phyloP scores from a whole-genome alignment of 2,888 invertebrate genomes.

The Epinotia brunnichana region DNA sequence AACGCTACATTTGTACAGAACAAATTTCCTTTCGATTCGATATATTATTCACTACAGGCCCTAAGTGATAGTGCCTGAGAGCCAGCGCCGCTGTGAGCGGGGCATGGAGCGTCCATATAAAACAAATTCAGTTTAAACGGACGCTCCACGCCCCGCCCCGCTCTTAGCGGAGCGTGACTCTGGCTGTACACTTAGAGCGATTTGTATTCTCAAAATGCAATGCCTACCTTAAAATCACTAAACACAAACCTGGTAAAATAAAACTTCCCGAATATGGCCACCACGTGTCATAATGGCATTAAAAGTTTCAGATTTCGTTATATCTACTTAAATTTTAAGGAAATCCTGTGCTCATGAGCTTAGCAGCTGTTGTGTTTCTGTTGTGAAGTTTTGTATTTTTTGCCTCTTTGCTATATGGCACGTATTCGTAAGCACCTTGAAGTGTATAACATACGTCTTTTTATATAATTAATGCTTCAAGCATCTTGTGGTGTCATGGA shows the following conservation, averaged over 20 bases:
- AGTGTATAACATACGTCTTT: constrained; percentile 50
- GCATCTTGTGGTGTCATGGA: constrained; percentile 20
- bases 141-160: too few species aligned
- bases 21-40: background rate
- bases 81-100: too few species aligned
- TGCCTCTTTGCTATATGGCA: constrained; percentile 46
- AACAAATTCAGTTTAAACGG: too few species aligned
- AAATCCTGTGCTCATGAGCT: constrained; percentile 46
- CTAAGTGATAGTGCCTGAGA: too few species aligned
- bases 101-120: too few species aligned
- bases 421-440: constrained; percentile 44
- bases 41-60: background rate
- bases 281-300: constrained; percentile 41
- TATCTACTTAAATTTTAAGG: constrained; percentile 42
- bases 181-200: too few species aligned
- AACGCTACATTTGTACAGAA: background rate
- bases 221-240: background rate
- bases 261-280: constrained; percentile 22
- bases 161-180: too few species aligned
- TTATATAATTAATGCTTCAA: constrained; percentile 41
- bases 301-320: constrained; percentile 42
- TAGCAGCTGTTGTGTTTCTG: constrained; percentile 50
- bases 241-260: background rate
- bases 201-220: background rate
- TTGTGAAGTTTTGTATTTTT: constrained; percentile 46